Base-by-base conservation (phyloP, 2,113 vertebrate species). In the Thunnus thynnus region DNA sequence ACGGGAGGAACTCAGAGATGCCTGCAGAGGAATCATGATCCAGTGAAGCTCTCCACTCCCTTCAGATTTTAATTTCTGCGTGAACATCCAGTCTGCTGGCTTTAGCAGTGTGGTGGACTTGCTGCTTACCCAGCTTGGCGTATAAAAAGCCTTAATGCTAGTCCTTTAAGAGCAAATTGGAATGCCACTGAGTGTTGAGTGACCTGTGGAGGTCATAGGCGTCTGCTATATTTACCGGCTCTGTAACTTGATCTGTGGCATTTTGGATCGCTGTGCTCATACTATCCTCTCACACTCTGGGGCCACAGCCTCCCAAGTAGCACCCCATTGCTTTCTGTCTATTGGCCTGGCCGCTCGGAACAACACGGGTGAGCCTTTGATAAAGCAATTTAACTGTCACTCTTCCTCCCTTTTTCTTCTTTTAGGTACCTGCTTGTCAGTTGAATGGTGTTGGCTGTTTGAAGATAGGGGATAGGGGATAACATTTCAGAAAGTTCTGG, bases 211-310 rank as follows among this genome's bases (percentile, higher is more conserved):
- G 94, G 95, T 95, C 93, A 94, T 85, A 92, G 93, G 92, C 92
- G 48, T 85, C 90, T 90, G 95, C 95, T 96, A 96, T 95, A 95
- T 96, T 95, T 96, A 96, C 93, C 89, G 67, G 90, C 90, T 76
- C 84, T 93, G 95, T 94, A 96, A 96, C 89, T 73, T 86, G 95
- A 96, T 94, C 94, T 91, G 85, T 91, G 92, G 87, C 91, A 95
- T 95, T 94, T 93, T 91, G 93, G 84, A 86, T 88, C 58, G 78
- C 91, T 93, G 86, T 90, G 92, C 92, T 92, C 92, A 94, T 86
- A 65, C 91, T 90, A 82, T 91, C 89, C 86, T 85, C 90, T 92
- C 85, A 82, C 88, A 90, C 85, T 93, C 86, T 74, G 84, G 86
- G 87, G 88, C 89, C 75, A 76, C 86, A 87, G 87, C 84, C 83